phyloP scores from a whole-genome alignment of 1,140 invertebrate species.

The Euura lappo region DNA sequence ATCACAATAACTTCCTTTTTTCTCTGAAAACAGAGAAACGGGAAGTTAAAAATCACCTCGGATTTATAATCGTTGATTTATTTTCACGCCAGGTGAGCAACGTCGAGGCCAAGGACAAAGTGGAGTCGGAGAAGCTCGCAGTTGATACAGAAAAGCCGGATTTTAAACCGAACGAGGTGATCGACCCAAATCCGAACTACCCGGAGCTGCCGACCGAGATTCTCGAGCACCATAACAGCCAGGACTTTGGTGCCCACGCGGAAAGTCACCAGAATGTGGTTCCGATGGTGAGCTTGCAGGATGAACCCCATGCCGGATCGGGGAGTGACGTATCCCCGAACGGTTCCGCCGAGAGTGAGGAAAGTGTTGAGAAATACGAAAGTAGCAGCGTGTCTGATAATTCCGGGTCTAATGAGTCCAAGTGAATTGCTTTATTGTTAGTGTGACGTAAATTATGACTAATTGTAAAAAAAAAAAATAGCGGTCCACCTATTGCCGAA shows the following conservation, averaged over 20 bases:
- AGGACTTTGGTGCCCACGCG: not conserved
- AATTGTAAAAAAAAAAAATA: not conserved
- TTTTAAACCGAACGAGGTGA: constrained; percentile 37
- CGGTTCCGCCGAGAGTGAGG: not conserved
- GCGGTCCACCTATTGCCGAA: not conserved
- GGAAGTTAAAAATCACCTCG: too few species aligned
- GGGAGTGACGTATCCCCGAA: not conserved
- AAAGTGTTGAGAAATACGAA: not conserved
- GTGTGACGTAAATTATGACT: not conserved
- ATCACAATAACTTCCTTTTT: too few species aligned
- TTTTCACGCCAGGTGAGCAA: not conserved
- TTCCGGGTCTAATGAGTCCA: not conserved
- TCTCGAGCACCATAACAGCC: not conserved
- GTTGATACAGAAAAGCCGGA: constrained; percentile 35
- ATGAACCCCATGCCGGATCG: not conserved
- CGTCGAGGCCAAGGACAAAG: constrained; percentile 24
- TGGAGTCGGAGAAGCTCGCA: constrained; percentile 32
- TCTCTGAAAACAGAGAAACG: too few species aligned
- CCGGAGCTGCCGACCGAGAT: constrained; percentile 21
- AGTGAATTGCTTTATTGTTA: not conserved
- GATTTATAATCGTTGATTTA: too few species aligned
- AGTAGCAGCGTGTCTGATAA: not conserved
- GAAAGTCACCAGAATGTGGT: not conserved
- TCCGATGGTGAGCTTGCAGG: not conserved
- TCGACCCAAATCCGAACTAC: constrained; percentile 28